Conservation (phyloP, 2,113 vertebrate species). For the Cricetomys ansorgei region DNA sequence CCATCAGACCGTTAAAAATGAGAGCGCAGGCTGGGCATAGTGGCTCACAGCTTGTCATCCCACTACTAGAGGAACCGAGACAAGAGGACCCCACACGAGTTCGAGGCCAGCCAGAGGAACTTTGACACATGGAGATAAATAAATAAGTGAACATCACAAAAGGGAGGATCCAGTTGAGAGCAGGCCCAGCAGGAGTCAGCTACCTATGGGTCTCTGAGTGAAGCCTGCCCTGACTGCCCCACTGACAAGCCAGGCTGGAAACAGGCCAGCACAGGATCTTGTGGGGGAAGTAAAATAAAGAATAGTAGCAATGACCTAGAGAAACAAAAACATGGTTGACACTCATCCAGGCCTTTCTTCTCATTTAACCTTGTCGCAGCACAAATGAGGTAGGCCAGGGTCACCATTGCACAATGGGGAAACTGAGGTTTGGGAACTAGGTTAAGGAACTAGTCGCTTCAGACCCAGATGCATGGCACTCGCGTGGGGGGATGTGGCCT, state of each 20-base stretch:
- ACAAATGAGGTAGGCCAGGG: not conserved
- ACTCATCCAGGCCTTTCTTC: not conserved
- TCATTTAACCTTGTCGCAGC: not conserved
- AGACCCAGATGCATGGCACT: not conserved
- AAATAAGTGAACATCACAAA: no score
- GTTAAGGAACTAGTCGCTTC: not conserved
- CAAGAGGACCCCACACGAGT: not conserved
- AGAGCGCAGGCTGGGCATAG: not conserved
- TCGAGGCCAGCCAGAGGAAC: not conserved
- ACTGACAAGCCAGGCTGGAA: not conserved
- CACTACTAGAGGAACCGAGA: not conserved
- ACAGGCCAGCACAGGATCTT: not conserved
- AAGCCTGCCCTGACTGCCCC: no score
- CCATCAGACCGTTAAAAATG: not conserved
- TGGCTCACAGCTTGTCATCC: not conserved
- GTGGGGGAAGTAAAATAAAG: not conserved
- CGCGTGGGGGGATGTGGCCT: not conserved
- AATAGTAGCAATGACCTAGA: not conserved
- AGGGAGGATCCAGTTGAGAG: not conserved
- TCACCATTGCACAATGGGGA: slow-evolving; percentile 34
- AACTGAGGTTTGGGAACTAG: slow-evolving; percentile 51
- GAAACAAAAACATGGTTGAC: not conserved
- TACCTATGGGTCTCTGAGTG: not conserved
- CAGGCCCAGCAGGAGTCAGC: not conserved
- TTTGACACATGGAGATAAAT: not conserved